These are phyloP conservation scores for Drosophila ercepeae DNA, from an alignment of 1,140 invertebrate genomes.

Conservation along the genomic window DNA sequence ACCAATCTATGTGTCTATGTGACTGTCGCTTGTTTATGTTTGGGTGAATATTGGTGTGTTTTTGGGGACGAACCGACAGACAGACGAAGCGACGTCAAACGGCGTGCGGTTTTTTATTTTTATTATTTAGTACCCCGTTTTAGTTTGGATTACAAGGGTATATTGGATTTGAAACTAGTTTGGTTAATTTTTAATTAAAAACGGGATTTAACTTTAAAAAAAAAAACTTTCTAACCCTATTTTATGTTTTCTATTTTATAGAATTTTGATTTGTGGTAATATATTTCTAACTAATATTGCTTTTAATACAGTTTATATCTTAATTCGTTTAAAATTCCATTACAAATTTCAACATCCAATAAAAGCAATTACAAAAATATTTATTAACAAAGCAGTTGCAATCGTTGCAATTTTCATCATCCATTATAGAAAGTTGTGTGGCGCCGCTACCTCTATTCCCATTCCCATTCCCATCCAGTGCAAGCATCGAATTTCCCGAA, in stretches of 20 bases:
- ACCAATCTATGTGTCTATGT: background rate
- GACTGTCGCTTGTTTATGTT: background rate
- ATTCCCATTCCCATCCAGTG: background rate
- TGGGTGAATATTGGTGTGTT: slow-evolving; percentile 21
- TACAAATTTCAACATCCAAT: slow-evolving; percentile 26
- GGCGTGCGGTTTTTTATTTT: slow-evolving; percentile 16
- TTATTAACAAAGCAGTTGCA: slow-evolving; percentile 42
- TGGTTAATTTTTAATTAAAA: background rate
- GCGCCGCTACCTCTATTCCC: slow-evolving; percentile 27
- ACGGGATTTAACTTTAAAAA: no score
- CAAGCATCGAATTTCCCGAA: slow-evolving; percentile 65
- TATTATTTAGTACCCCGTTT: slow-evolving; percentile 2
- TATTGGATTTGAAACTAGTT: background rate
- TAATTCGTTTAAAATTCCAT: background rate
- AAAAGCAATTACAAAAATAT: slow-evolving; percentile 21
- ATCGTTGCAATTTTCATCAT: slow-evolving; percentile 44
- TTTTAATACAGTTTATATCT: no score
- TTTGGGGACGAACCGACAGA: slow-evolving; percentile 61
- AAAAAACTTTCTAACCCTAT: no score
- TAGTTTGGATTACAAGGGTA: background rate
- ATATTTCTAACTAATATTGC: no score
- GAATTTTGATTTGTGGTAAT: no score
- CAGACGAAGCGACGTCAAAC: slow-evolving; percentile 72
- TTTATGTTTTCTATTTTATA: no score
- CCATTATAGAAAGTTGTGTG: slow-evolving; percentile 75